Evolutionary conservation across 2,113 vertebrate species (phyloP).

Genomic region (Leucopsar rothschildi): DNA sequence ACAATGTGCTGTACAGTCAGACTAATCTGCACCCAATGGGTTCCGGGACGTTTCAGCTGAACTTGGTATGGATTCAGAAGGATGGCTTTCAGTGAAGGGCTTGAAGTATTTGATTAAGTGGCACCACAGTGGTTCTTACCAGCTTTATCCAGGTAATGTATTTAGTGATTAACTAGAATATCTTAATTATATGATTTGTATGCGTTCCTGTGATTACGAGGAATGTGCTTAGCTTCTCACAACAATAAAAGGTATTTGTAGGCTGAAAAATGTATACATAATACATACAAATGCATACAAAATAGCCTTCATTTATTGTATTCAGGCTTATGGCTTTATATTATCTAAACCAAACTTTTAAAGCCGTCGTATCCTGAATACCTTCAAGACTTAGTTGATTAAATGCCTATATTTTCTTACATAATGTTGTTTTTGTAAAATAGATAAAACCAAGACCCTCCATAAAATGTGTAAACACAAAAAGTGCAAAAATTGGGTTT

Average conservation of each 20-base stretch:
- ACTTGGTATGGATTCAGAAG: constrained; percentile 86
- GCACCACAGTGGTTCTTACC: constrained; percentile 93
- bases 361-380: neutral
- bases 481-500: neutral
- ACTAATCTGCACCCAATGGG: neutral
- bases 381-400: neutral
- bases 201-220: neutral
- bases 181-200: neutral
- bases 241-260: neutral
- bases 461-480: neutral
- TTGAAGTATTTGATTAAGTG: constrained; percentile 88
- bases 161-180: neutral
- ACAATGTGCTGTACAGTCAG: constrained; percentile 9
- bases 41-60: constrained; percentile 35
- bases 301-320: neutral
- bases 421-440: neutral
- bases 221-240: neutral
- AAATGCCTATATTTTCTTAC: neutral
- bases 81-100: constrained; percentile 83
- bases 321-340: neutral
- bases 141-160: constrained; percentile 89
- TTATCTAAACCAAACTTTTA: neutral
- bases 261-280: neutral
- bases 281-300: neutral
- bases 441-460: neutral